These are phyloP conservation scores for Aphaenogaster ashmeadi DNA, from an alignment of 1,140 invertebrate species.

Conservation along the genomic window DNA sequence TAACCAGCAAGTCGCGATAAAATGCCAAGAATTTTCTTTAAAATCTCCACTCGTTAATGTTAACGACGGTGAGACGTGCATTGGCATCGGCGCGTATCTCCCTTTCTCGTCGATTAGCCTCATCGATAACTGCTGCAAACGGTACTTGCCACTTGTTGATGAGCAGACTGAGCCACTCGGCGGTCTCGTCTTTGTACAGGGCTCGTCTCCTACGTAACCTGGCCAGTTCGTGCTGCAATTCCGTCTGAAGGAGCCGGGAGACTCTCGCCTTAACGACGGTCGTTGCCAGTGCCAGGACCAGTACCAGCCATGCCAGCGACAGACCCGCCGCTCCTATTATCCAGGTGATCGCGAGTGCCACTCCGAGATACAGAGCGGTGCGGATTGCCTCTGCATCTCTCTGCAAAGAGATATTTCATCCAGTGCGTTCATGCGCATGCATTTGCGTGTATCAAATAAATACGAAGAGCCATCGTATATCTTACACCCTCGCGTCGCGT, in stretches of 20 bases:
- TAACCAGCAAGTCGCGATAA: background rate
- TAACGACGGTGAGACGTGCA: background rate
- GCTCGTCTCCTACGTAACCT: constrained; percentile 86
- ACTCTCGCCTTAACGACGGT: constrained; percentile 80
- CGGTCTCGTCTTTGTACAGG: constrained; percentile 87
- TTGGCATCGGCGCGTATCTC: background rate
- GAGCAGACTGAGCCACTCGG: constrained; percentile 88
- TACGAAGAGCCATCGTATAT: background rate
- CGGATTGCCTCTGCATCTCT: constrained; percentile 79
- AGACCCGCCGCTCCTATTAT: constrained; percentile 81
- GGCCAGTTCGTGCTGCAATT: constrained; percentile 82
- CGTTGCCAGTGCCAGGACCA: constrained; percentile 80
- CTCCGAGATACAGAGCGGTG: constrained; percentile 77
- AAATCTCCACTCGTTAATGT: background rate
- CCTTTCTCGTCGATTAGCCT: constrained; percentile 1
- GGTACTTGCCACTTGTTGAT: constrained; percentile 87
- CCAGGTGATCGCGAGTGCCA: constrained; percentile 80
- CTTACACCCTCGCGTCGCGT: background rate
- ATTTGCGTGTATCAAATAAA: constrained; percentile 43
- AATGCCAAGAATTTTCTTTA: background rate
- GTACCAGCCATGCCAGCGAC: constrained; percentile 83
- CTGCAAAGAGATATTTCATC: constrained; percentile 68
- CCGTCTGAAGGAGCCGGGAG: constrained; percentile 78
- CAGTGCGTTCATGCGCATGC: constrained; percentile 9
- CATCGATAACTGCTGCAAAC: background rate